Evolutionary conservation across 1,140 invertebrate genomes (phyloP).

Genomic region (Mylabris phalerata): DNA sequence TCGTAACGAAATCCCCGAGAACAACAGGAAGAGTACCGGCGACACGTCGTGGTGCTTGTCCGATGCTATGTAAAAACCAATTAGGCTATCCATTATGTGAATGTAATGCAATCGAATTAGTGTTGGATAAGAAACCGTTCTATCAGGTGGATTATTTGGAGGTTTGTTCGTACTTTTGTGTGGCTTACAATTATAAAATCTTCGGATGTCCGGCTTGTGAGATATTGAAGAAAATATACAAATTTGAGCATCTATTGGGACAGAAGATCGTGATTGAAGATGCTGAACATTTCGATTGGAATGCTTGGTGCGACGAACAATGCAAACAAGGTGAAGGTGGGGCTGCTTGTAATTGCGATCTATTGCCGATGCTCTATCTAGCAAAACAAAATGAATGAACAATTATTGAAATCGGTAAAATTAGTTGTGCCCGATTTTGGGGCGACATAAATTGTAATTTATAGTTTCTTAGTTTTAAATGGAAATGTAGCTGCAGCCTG

Average conservation of each 20-base stretch:
- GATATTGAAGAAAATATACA: conserved; percentile 13
- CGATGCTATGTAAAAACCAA: conserved; percentile 38
- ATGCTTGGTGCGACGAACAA: conserved; percentile 43
- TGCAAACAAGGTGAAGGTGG: conserved; percentile 49
- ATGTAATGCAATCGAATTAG: conserved; percentile 23
- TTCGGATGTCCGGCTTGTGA: conserved; percentile 29
- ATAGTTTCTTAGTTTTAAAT: background rate
- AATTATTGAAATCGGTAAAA: no score
- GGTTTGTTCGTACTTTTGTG: conserved; percentile 38
- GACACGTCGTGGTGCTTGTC: conserved; percentile 34
- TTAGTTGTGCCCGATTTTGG: background rate
- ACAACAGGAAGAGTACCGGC: background rate
- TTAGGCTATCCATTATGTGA: conserved; percentile 39
- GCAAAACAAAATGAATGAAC: background rate
- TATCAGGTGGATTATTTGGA: conserved; percentile 30
- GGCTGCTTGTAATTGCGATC: conserved; percentile 50
- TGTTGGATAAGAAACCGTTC: background rate
- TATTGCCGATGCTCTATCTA: conserved; percentile 39
- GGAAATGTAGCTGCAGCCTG: conserved; percentile 6
- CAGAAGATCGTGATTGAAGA: background rate
- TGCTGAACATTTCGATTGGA: conserved; percentile 35
- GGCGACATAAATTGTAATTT: background rate
- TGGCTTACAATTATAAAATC: conserved; percentile 30
- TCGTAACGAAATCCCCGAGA: background rate
- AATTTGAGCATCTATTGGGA: no score